Evolutionary conservation across 2,888 invertebrate species (phyloP).

Genomic region (Tiliacea aurago): DNA sequence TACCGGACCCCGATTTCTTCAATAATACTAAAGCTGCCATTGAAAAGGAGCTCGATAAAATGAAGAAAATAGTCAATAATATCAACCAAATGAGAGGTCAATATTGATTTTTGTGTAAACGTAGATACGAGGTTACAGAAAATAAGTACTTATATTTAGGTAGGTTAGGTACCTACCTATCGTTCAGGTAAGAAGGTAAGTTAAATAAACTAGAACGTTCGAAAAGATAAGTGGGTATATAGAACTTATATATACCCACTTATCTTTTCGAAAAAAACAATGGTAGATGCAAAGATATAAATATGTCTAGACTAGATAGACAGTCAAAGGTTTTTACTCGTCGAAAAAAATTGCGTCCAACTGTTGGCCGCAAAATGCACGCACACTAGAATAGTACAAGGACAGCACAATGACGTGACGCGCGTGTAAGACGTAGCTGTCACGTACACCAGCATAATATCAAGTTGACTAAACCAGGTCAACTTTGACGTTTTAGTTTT

Average conservation of each 20-base stretch:
- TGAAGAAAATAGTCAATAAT: slow-evolving; percentile 81
- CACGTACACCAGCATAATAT: no score
- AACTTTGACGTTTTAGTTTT: no score
- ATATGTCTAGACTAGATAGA: no score
- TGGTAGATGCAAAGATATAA: neutral
- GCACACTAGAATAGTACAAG: no score
- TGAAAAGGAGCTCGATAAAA: slow-evolving; percentile 77
- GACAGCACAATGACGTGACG: no score
- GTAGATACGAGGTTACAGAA: neutral
- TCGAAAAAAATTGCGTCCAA: no score
- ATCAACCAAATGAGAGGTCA: slow-evolving; percentile 82
- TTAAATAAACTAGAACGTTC: slow-evolving; percentile 2
- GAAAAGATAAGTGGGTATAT: no score
- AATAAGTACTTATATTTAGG: neutral
- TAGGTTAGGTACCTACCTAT: neutral
- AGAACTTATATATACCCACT: no score
- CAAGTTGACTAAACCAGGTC: no score
- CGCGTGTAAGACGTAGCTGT: no score
- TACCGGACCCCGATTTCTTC: slow-evolving; percentile 76
- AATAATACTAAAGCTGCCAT: slow-evolving; percentile 72
- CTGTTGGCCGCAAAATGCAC: no score
- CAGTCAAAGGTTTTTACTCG: no score
- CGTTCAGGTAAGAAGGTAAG: neutral
- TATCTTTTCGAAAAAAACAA: neutral
- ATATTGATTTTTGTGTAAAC: neutral